Conservation (phyloP, 1,140 invertebrate genomes). For the Adoxophyes honmai region DNA sequence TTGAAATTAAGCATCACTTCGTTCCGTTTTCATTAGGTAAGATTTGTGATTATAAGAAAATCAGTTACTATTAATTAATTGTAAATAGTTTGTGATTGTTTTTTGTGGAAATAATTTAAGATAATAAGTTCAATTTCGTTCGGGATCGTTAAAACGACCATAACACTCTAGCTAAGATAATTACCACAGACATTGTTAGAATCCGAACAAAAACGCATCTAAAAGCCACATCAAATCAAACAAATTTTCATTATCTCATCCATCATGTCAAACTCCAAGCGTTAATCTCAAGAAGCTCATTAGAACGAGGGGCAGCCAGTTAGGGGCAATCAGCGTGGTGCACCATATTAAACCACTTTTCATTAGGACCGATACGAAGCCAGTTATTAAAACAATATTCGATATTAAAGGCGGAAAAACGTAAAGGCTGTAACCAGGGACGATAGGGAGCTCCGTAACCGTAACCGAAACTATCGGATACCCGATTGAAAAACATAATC, state of each 20-base stretch:
- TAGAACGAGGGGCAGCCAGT: slow-evolving; percentile 28
- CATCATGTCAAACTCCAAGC: slow-evolving; percentile 58
- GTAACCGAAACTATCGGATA: too few relatives aligned
- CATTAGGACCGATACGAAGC: slow-evolving; percentile 18
- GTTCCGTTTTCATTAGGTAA: too few relatives aligned
- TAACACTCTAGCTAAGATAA: too few relatives aligned
- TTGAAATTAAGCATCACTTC: too few relatives aligned
- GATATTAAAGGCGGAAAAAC: slow-evolving; percentile 16
- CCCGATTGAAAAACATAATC: too few relatives aligned
- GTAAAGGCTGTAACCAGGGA: not conserved
- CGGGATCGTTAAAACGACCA: too few relatives aligned
- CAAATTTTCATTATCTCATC: slow-evolving; percentile 64
- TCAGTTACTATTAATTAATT: too few relatives aligned
- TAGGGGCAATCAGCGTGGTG: slow-evolving; percentile 16
- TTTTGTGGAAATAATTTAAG: too few relatives aligned
- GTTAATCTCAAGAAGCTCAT: slow-evolving; percentile 59
- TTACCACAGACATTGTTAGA: slow-evolving; percentile 8
- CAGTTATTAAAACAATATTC: slow-evolving; percentile 30
- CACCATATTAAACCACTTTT: slow-evolving; percentile 24
- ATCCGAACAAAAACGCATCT: slow-evolving; percentile 27
- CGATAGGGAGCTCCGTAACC: too few relatives aligned
- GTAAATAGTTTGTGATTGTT: too few relatives aligned
- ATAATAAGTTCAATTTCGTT: too few relatives aligned
- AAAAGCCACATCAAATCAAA: slow-evolving; percentile 64
- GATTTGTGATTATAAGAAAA: too few relatives aligned